Evolutionary conservation across 2,113 vertebrate species (phyloP).

Genomic region (Sturnus vulgaris): DNA sequence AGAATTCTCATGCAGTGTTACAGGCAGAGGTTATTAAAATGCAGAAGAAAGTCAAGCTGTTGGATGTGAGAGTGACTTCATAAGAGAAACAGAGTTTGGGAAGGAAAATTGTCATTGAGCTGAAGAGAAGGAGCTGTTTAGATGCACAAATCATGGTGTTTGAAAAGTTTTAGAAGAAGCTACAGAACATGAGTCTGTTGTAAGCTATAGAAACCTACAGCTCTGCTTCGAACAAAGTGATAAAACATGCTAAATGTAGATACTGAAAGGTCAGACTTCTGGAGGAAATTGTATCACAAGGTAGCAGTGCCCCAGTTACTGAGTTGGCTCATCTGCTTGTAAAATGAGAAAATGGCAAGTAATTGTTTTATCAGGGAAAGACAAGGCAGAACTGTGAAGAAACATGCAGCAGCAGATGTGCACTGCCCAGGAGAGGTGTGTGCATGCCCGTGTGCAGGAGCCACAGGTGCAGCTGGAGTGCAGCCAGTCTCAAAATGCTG

Average conservation of each 20-base stretch:
- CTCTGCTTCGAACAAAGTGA: not conserved
- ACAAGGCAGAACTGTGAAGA: not conserved
- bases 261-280: not conserved
- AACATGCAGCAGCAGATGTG: not conserved
- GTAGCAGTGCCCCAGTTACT: not conserved
- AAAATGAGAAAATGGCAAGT: not conserved
- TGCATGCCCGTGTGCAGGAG: not conserved
- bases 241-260: not conserved
- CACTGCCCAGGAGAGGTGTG: not conserved
- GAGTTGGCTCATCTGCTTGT: not conserved
- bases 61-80: not conserved
- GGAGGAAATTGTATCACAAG: not conserved
- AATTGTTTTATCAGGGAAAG: not conserved
- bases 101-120: not conserved
- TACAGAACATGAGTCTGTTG: not conserved
- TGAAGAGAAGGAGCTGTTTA: not conserved
- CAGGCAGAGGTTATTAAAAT: not conserved
- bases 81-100: not conserved
- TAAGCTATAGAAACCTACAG: not conserved
- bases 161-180: not conserved
- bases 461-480: not conserved
- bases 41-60: not conserved
- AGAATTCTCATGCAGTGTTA: not conserved
- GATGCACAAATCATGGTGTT: not conserved
- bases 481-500: not conserved